Evolutionary conservation across 2,797 vertebrate genomes (phyloP).

Genomic region (Gymnopithys bicolor): DNA sequence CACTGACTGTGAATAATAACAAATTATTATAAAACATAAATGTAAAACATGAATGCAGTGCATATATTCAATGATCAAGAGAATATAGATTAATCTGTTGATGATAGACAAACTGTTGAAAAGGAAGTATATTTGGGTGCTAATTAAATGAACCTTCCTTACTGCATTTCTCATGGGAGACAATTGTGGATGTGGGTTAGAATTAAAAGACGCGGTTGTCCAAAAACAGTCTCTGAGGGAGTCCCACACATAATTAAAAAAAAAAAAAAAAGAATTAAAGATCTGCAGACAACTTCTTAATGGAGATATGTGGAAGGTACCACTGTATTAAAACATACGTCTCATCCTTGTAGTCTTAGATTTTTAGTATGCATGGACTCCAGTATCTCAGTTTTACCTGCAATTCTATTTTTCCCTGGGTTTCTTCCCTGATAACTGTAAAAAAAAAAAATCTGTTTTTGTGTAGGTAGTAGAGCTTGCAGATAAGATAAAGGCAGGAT

Average conservation of each 20-base stretch:
- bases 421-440: not conserved
- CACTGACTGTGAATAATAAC: not conserved
- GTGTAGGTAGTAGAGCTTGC: not conserved
- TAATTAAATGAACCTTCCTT: not conserved
- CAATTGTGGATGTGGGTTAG: not conserved
- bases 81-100: not conserved
- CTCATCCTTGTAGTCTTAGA: not conserved
- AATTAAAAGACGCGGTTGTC: not conserved
- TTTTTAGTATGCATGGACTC: not conserved
- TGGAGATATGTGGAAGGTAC: not conserved
- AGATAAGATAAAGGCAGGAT: not conserved
- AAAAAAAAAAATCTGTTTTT: not conserved
- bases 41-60: not conserved
- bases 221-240: not conserved
- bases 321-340: not conserved
- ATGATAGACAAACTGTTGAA: not conserved
- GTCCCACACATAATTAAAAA: rapidly evolving
- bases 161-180: not conserved
- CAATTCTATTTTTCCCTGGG: not conserved
- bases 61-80: not conserved
- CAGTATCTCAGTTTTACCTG: not conserved
- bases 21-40: not conserved
- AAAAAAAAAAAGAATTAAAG: not conserved
- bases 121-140: not conserved
- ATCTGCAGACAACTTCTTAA: not conserved